Conservation (phyloP, 2,113 vertebrate genomes). For the Oenanthe melanoleuca region DNA sequence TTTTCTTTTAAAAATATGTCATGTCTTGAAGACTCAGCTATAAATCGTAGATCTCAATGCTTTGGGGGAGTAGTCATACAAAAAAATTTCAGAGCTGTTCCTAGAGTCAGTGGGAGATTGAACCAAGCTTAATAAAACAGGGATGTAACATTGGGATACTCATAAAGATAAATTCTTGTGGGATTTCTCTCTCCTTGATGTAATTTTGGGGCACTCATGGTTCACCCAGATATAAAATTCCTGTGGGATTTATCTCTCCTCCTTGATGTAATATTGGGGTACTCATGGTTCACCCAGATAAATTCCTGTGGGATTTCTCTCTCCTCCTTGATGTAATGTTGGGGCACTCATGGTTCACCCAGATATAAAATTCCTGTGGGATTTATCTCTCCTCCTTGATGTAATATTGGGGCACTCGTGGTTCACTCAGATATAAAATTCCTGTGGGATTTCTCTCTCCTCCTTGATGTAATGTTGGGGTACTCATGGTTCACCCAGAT, state of each 20-base stretch:
- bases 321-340: not conserved
- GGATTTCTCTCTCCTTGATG: not conserved
- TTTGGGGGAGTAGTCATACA: not conserved
- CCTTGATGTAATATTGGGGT: not conserved
- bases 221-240: not conserved
- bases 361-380: too few relatives aligned
- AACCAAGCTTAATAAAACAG: not conserved
- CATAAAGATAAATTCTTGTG: not conserved
- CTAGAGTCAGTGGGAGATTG: not conserved
- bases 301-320: not conserved
- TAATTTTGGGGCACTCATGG: not conserved
- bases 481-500: not conserved
- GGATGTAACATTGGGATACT: not conserved
- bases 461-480: not conserved
- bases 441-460: not conserved
- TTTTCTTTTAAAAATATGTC: not conserved
- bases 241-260: not conserved
- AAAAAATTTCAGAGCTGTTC: not conserved
- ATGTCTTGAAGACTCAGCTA: not conserved
- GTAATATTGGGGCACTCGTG: not conserved
- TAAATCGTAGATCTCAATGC: not conserved
- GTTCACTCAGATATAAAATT: not conserved
- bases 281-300: too few relatives aligned
- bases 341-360: not conserved
- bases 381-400: not conserved